A percentile compares a stretch with the other conserved stretches of the same genome.
phyloP scores from a whole-genome alignment of 2,888 invertebrate species.

The Drosophila peninsularis region DNA sequence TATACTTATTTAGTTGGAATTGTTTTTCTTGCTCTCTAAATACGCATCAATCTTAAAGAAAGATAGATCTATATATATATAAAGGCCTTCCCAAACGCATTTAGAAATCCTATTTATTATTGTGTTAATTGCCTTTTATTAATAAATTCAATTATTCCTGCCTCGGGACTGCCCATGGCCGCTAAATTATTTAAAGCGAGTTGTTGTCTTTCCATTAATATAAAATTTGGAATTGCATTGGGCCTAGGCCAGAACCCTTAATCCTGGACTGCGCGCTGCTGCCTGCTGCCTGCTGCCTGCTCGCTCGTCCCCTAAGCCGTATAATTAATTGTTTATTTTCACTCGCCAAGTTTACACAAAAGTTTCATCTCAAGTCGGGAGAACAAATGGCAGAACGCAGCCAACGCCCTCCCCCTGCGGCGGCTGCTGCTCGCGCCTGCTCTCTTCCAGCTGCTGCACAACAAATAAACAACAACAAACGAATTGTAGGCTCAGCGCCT shows the following conservation, averaged over 20 bases:
- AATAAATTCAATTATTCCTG: constrained; percentile 10
- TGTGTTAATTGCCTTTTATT: neutral
- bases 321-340: constrained; percentile 75
- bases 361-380: constrained; percentile 51
- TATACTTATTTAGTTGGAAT: neutral
- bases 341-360: constrained; percentile 52
- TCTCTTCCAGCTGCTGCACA: constrained; percentile 42
- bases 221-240: constrained; percentile 55
- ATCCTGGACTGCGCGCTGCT: constrained; percentile 6
- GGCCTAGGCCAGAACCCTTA: constrained; percentile 10
- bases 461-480: constrained; percentile 69
- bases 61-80: neutral
- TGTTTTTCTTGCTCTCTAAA: neutral
- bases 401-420: constrained; percentile 6
- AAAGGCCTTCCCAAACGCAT: neutral
- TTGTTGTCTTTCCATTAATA: constrained; percentile 74
- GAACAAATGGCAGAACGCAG: constrained; percentile 11
- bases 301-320: constrained; percentile 52
- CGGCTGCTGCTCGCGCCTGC: neutral
- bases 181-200: constrained; percentile 57
- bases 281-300: neutral
- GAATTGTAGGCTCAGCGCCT: constrained; percentile 70
- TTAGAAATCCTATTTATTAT: neutral
- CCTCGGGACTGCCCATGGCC: constrained; percentile 8
- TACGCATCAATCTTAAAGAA: constrained; percentile 6